These are phyloP conservation scores for Pelosia muscerda DNA, from an alignment of 2,888 invertebrate genomes.

Conservation along the genomic window DNA sequence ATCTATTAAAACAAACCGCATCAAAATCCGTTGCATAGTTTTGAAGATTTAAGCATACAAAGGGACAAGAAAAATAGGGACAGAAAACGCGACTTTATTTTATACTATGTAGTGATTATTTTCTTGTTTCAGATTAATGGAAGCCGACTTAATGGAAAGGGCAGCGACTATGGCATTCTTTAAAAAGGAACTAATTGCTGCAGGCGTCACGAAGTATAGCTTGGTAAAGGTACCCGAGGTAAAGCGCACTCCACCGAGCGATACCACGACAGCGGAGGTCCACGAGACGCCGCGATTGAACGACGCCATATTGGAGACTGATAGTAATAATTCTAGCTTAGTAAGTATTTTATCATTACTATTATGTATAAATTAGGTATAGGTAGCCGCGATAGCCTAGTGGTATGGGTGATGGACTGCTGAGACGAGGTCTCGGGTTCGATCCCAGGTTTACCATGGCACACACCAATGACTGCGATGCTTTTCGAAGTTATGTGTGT, in stretches of 20 bases:
- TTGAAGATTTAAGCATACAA: no score
- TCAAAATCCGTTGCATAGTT: no score
- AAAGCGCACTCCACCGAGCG: not conserved
- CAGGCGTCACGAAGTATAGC: not conserved
- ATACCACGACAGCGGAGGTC: not conserved
- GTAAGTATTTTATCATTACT: constrained; percentile 52
- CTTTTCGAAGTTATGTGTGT: no score
- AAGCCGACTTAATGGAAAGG: constrained; percentile 49
- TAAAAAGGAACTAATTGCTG: constrained; percentile 21
- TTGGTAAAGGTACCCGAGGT: not conserved
- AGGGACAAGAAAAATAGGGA: no score
- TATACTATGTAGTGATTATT: no score
- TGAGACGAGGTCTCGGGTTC: no score
- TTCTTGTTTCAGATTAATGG: constrained; percentile 51
- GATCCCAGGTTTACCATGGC: no score
- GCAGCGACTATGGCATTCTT: constrained; percentile 53
- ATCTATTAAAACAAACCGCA: not conserved
- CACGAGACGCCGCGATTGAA: constrained; percentile 22
- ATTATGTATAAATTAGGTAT: no score
- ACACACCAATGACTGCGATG: no score
- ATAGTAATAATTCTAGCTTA: constrained; percentile 52
- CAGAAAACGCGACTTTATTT: no score
- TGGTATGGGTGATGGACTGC: no score
- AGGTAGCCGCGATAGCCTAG: no score
- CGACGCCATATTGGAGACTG: constrained; percentile 40